These are phyloP conservation scores for Microctonus aethiopoides DNA, from an alignment of 2,888 invertebrate species.

Conservation along the genomic window DNA sequence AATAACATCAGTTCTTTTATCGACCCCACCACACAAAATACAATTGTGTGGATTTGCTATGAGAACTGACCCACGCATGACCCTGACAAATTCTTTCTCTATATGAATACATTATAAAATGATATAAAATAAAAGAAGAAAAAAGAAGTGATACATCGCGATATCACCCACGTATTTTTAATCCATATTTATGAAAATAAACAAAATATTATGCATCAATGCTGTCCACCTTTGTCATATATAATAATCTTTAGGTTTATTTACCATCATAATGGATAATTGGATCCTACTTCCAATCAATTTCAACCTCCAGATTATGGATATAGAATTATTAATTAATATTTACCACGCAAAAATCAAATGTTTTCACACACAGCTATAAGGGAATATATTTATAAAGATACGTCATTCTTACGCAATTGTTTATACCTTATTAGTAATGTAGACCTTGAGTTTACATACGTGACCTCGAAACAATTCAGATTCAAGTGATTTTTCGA, in stretches of 20 bases:
- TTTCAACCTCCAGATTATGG: neutral
- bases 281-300: neutral
- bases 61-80: constrained; percentile 22
- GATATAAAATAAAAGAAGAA: too few relatives aligned
- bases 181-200: neutral
- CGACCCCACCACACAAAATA: constrained; percentile 4
- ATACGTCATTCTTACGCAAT: constrained; percentile 31
- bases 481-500: constrained; percentile 22
- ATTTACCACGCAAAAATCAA: constrained; percentile 8
- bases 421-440: constrained; percentile 30
- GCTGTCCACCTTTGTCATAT: neutral
- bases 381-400: neutral
- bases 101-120: too few relatives aligned
- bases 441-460: constrained; percentile 16
- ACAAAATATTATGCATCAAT: neutral
- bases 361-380: neutral
- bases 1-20: neutral
- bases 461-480: constrained; percentile 25
- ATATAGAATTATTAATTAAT: constrained; percentile 4
- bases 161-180: constrained; percentile 11
- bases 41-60: constrained; percentile 1
- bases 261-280: neutral
- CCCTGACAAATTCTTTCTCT: constrained; percentile 16
- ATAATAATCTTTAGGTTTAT: neutral
- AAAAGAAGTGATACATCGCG: neutral